Conservation (phyloP, 1,140 invertebrate genomes). For the Muscidifurax raptorellus region DNA sequence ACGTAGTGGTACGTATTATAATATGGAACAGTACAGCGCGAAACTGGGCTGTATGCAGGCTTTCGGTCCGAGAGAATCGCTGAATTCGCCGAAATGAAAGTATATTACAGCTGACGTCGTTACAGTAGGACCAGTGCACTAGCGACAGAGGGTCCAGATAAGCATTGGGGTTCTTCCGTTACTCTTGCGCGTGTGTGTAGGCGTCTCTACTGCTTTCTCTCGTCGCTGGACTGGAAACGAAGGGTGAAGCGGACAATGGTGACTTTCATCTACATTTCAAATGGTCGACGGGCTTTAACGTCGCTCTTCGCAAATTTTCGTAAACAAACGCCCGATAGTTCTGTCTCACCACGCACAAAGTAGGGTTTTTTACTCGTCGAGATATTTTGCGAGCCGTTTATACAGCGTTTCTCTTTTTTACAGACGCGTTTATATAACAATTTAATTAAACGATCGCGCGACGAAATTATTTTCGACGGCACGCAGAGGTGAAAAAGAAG, state of each 20-base stretch:
- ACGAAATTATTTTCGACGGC: slow-evolving; percentile 42
- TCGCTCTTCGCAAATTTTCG: slow-evolving; percentile 65
- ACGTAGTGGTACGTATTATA: neutral
- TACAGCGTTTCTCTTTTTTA: neutral
- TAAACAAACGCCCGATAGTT: slow-evolving; percentile 53
- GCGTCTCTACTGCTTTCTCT: neutral
- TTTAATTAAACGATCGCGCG: slow-evolving; percentile 49
- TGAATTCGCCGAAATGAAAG: slow-evolving; percentile 67
- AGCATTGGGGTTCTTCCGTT: neutral
- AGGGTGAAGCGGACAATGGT: slow-evolving; percentile 65
- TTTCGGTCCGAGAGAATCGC: slow-evolving; percentile 55
- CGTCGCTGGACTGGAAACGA: slow-evolving; percentile 50
- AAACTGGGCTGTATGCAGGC: slow-evolving; percentile 53
- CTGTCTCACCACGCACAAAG: too few species aligned
- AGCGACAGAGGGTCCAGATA: neutral
- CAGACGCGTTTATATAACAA: slow-evolving; percentile 32
- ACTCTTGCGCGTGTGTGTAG: neutral
- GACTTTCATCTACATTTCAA: slow-evolving; percentile 70
- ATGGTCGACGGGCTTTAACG: slow-evolving; percentile 53
- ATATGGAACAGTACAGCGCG: slow-evolving; percentile 18
- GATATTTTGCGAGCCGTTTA: neutral
- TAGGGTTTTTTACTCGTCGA: neutral
- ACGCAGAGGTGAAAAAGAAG: neutral
- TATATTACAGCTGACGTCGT: slow-evolving; percentile 65
- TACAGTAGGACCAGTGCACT: slow-evolving; percentile 20